Evolutionary conservation across 2,888 invertebrate genomes (phyloP), one percentile per base, ranked within the genome.

Genomic region (Teinopalpus imperialis): DNA sequence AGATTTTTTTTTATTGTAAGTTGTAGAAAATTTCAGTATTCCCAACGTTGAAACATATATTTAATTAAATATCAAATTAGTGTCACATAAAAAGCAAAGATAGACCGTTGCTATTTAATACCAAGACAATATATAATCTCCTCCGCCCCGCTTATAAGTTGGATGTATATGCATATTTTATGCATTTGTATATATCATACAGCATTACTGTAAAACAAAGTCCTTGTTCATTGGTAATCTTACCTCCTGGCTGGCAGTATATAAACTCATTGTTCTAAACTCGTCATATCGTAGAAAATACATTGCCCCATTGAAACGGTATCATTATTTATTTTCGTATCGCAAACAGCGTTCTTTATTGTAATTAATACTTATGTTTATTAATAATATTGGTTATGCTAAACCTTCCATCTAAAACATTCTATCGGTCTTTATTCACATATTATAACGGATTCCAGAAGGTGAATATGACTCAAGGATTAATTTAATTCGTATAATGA

Each of bases 291-390:
- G 16, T 27, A 43, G 14, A 7, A 9, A 35, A 43, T 20, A 35
- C 34, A 27, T 13, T 35, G 34, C 26, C 14, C 12, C 34, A 27
- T 27, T 35, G 27, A 35, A 20, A 14, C 10, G 14, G 34, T 35
- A 14, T 27, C 20, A 21, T 27, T 26, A 43, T 43, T 21, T 24
- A 32, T 41, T 32, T 32, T 32, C 24, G 23, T 12, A n/a, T 1
- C 21, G 14, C 20, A 10, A 34, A 34, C 20, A n/a, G 34, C 7
- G 10, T 10, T 24, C 24, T 24, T 34, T 13, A 12, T 34, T 34
- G 12, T 34, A 6, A 16, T 16, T 16, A 1, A 20, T 18, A 31
- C n/a, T 34, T 34, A 2, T n/a, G 20, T 24, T 8, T 2, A 34
- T 34, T 21, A 12, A 13, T 34, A 34, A 12, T 4, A n/a, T n/a